These are phyloP conservation scores for Mya arenaria DNA, from an alignment of 1,140 invertebrate species.

Conservation along the genomic window DNA sequence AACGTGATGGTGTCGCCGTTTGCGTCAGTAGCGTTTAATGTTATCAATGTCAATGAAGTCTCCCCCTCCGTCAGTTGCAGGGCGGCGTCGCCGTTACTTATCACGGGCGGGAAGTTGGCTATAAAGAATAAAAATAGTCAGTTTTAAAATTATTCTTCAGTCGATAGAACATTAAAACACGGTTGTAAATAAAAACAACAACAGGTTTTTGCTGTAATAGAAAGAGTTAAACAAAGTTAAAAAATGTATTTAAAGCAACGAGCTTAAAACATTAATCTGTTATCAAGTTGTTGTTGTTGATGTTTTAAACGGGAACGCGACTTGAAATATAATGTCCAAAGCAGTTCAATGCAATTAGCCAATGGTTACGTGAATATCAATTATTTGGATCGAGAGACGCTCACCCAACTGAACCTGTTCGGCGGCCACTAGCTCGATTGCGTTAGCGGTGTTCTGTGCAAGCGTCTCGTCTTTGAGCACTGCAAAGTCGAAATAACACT, in stretches of 20 bases:
- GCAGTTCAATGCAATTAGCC: too few species aligned
- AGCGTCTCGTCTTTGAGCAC: constrained; percentile 47
- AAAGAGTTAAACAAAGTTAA: not conserved
- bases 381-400: not conserved
- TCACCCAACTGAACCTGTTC: constrained; percentile 46
- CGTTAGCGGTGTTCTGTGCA: constrained; percentile 23
- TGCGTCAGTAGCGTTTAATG: constrained; percentile 41
- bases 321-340: too few species aligned
- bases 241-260: not conserved
- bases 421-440: constrained; percentile 7
- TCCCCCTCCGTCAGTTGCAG: constrained; percentile 54
- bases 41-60: constrained; percentile 24
- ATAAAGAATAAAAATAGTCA: too few species aligned
- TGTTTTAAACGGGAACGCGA: too few species aligned
- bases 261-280: not conserved
- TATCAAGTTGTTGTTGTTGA: not conserved
- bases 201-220: too few species aligned
- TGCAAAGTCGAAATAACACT: constrained; percentile 67
- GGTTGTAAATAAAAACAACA: too few species aligned
- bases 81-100: constrained; percentile 39
- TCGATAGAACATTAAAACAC: too few species aligned
- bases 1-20: constrained; percentile 61
- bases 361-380: too few species aligned
- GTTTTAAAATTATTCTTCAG: too few species aligned
- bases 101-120: constrained; percentile 61